Percentiles rank a stretch among this genome's conserved stretches.
Conservation (phyloP, 2,797 vertebrate genomes). For the Cirrhinus molitorella region DNA sequence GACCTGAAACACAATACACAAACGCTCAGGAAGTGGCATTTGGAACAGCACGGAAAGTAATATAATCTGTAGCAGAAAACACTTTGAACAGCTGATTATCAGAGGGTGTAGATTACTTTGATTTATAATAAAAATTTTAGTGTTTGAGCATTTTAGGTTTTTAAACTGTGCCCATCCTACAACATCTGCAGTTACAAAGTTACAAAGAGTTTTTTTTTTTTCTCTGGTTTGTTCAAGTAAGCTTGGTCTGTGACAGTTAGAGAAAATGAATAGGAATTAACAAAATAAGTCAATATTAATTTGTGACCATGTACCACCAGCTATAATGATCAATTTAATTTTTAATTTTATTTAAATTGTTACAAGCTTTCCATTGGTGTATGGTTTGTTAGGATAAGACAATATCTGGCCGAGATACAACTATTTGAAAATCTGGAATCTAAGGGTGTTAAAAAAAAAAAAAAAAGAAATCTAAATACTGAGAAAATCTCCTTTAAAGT, state of each 20-base stretch:
- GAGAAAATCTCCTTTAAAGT: too few relatives aligned
- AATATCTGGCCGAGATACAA: too few relatives aligned
- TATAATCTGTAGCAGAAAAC: neutral
- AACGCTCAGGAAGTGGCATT: neutral
- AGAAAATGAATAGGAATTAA: neutral
- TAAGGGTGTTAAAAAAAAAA: too few relatives aligned
- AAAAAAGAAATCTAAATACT: too few relatives aligned
- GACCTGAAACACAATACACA: conserved; percentile 78
- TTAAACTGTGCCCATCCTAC: neutral
- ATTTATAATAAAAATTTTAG: too few relatives aligned
- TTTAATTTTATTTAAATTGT: too few relatives aligned
- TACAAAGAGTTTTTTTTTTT: too few relatives aligned
- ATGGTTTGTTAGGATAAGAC: too few relatives aligned
- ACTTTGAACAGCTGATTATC: neutral
- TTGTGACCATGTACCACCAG: too few relatives aligned
- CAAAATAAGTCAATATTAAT: neutral
- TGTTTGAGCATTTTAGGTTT: neutral
- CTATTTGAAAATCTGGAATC: too few relatives aligned
- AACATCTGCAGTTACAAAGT: neutral
- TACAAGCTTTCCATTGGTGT: too few relatives aligned
- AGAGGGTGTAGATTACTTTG: neutral
- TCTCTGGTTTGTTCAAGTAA: neutral
- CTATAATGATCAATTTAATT: too few relatives aligned
- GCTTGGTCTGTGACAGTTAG: neutral
- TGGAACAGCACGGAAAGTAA: neutral